Conservation (phyloP, 2,113 vertebrate species). For the Rostratula benghalensis region DNA sequence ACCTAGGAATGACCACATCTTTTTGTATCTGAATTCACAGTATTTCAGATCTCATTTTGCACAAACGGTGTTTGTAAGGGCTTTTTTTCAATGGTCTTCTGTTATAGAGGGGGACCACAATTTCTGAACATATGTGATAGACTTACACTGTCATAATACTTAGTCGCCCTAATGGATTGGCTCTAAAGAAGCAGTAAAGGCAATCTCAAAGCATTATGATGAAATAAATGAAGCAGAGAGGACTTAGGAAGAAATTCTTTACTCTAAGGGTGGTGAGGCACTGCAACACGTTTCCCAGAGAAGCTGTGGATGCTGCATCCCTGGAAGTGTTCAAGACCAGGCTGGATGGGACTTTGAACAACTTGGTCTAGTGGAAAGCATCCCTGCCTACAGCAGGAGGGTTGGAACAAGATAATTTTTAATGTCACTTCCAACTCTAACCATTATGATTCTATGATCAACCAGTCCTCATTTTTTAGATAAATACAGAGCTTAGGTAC, state of each 20-base stretch:
- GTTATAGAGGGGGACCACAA: neutral
- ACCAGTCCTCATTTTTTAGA: neutral
- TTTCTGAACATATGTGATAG: neutral
- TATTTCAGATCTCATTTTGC: neutral
- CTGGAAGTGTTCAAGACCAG: neutral
- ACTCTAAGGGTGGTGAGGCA: neutral
- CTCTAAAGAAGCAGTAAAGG: neutral
- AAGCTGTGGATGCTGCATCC: neutral
- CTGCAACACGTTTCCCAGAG: neutral
- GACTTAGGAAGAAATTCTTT: neutral
- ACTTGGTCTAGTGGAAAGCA: neutral
- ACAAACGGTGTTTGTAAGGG: neutral
- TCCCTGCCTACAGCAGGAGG: neutral
- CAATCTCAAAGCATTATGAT: neutral
- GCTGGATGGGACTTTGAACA: neutral
- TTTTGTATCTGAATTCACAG: neutral
- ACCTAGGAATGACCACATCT: neutral
- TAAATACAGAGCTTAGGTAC: neutral
- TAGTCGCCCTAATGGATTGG: neutral
- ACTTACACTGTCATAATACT: neutral
- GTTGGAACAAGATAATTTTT: neutral
- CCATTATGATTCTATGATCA: neutral
- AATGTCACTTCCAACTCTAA: neutral
- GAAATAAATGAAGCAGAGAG: neutral
- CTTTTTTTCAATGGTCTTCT: neutral